Percentiles rank a stretch among this genome's conserved stretches.
These are phyloP conservation scores for Ormyrus labotus DNA, from an alignment of 2,888 invertebrate genomes.

Conservation along the genomic window DNA sequence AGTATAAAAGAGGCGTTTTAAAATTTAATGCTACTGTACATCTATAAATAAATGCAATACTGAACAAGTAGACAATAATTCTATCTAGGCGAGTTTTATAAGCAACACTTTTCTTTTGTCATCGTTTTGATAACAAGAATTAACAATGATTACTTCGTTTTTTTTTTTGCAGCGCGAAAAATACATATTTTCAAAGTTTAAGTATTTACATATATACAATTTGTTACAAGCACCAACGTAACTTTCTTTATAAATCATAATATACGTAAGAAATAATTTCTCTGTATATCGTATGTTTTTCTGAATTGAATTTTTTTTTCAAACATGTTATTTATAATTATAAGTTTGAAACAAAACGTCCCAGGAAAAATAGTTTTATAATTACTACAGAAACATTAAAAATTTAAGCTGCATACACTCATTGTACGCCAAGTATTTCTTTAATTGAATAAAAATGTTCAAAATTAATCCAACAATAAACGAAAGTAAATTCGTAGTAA, in stretches of 20 bases:
- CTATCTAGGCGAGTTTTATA: slow-evolving; percentile 42
- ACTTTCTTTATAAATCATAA: slow-evolving; percentile 23
- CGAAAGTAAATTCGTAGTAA: not conserved
- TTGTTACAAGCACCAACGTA: slow-evolving; percentile 51
- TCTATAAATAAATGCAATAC: slow-evolving; percentile 57
- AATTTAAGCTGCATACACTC: not conserved
- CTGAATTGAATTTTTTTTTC: not conserved
- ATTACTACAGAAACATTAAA: slow-evolving; percentile 3
- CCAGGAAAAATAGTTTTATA: slow-evolving; percentile 25
- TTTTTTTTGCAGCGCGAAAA: slow-evolving; percentile 41
- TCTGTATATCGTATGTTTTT: too few species aligned
- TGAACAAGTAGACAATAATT: slow-evolving; percentile 49
- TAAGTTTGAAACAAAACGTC: slow-evolving; percentile 11
- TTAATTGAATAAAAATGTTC: too few species aligned
- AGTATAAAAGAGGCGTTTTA: slow-evolving; percentile 24
- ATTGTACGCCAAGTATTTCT: too few species aligned
- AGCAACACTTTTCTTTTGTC: slow-evolving; percentile 42
- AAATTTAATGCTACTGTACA: slow-evolving; percentile 45
- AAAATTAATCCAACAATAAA: not conserved
- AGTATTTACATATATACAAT: slow-evolving; percentile 57
- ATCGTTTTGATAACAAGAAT: slow-evolving; percentile 51
- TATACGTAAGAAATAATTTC: not conserved
- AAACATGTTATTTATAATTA: not conserved
- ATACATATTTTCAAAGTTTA: slow-evolving; percentile 41
- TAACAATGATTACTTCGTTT: slow-evolving; percentile 38